Conservation (phyloP, 2,888 invertebrate genomes). For the Pimpla rufipes region DNA sequence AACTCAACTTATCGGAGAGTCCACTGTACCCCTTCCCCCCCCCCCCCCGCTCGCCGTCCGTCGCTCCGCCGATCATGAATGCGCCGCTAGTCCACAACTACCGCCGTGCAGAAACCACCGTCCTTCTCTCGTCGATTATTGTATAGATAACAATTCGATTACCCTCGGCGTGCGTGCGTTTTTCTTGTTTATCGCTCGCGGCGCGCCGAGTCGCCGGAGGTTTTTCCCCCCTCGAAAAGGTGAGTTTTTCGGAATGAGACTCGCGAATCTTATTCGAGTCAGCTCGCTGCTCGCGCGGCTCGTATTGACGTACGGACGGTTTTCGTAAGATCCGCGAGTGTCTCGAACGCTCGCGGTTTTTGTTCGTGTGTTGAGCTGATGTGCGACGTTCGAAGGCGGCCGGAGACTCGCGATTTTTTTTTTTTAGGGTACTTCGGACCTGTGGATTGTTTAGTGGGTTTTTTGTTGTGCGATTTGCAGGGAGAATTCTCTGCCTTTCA, state of each 20-base stretch:
- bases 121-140: conserved; percentile 9
- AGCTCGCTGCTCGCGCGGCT: not conserved
- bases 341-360: not conserved
- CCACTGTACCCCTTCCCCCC: conserved; percentile 17
- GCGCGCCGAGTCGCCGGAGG: too few relatives aligned
- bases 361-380: too few relatives aligned
- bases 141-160: conserved; percentile 12
- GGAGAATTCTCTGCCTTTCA: not conserved
- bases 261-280: not conserved
- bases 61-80: conserved; percentile 12
- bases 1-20: too few relatives aligned
- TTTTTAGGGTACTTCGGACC: too few relatives aligned
- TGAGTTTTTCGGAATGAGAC: conserved; percentile 9
- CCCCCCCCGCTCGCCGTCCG: conserved; percentile 10
- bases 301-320: conserved; percentile 31
- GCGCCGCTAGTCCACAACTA: conserved; percentile 13
- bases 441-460: not conserved
- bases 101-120: conserved; percentile 21
- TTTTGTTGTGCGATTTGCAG: not conserved
- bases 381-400: not conserved
- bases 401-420: not conserved
- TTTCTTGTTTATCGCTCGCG: not conserved
- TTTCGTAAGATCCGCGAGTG: conserved; percentile 20
- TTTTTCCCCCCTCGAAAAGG: not conserved
- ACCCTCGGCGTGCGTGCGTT: not conserved